Base-by-base conservation (phyloP, 2,113 vertebrate species). In the Psilopogon haemacephalus region DNA sequence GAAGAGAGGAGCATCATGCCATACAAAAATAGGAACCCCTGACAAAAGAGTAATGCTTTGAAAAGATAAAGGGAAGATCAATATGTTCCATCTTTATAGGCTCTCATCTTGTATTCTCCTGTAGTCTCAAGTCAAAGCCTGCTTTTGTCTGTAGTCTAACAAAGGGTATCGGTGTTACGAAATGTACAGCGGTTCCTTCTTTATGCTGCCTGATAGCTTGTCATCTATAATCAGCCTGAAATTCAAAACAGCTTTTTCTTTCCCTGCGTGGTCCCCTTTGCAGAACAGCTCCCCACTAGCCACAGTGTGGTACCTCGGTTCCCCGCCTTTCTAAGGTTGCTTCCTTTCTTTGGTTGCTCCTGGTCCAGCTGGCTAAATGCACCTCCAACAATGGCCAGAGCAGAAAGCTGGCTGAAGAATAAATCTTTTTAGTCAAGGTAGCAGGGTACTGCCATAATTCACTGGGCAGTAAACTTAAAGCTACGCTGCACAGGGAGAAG, bases 41-140 rank as follows among this genome's bases (percentile, higher is more conserved):
- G 68, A 94, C 84, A 96, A 95, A 89, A 80, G 94, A 85, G 60
- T 30, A 91, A 83, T 32, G 82, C 94, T 94, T 94, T 95, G 87
- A 94, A 95, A 89, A 94, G 91, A 94, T 96, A 91, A 95, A 95
- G 89, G 89, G 71, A 94, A 96, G 82, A 96, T 95, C 94, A 94
- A 94, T 96, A 92, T 54, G 69, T 93, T 92, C 89, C 72, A 84
- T 88, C 93, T 94, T 94, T 48, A 58, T 1, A 88, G 90, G 70
- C 84, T 73, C 93, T 94, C 93, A 94, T 96, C 89, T 65, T 71
- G 85, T 60, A 96, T 94, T 94, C 94, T 92, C 91, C 78, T 24
- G 87, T 1, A 94, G 95, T 94, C 87, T 91, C 84, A 32, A 94
- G 87, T 83, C 93, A 96, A 94, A 96, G 79, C 72, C 82, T 71